Evolutionary conservation across 2,113 vertebrate species (phyloP).

Genomic region (Amphiprion ocellaris): DNA sequence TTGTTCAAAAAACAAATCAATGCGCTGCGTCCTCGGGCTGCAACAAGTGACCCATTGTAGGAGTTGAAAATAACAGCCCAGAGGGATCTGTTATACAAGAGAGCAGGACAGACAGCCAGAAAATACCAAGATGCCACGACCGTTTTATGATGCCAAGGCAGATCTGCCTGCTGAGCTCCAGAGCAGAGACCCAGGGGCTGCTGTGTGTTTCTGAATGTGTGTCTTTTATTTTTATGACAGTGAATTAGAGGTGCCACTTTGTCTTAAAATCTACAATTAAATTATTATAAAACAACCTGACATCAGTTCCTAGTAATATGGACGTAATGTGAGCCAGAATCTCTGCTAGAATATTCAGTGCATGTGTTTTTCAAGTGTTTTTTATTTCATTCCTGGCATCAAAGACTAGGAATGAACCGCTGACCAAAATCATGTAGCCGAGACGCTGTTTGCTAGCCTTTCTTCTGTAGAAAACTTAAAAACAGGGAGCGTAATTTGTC

Average conservation of each 20-base stretch:
- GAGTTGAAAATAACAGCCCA: conserved; percentile 25
- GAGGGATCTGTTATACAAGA: conserved; percentile 56
- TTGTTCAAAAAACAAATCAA: conserved; percentile 1
- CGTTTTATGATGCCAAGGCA: conserved; percentile 52
- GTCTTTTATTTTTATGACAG: neutral
- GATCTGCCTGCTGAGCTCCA: conserved; percentile 22
- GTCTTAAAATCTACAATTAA: conserved; percentile 11
- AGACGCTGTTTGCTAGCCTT: conserved; percentile 13
- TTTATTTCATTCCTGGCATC: conserved; percentile 24
- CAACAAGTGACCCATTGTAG: conserved; percentile 41
- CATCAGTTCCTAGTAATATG: conserved; percentile 4
- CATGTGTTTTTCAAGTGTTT: conserved; percentile 15
- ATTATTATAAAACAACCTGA: conserved; percentile 8
- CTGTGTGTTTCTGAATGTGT: conserved; percentile 9
- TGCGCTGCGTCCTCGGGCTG: conserved; percentile 2
- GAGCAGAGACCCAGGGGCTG: conserved; percentile 23
- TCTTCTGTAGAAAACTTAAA: conserved; percentile 20
- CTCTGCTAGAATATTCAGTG: neutral
- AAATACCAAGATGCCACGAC: conserved; percentile 71
- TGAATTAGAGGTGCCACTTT: conserved; percentile 27
- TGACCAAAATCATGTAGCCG: conserved; percentile 17
- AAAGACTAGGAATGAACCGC: conserved; percentile 9
- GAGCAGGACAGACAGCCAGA: conserved; percentile 50
- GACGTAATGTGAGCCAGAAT: conserved; percentile 2
- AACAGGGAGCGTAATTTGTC: conserved; percentile 25